Evolutionary conservation across 23 tunicate genomes (phyloP), one percentile per base, ranked within the genome.

Genomic region (Phallusia fumigata): DNA sequence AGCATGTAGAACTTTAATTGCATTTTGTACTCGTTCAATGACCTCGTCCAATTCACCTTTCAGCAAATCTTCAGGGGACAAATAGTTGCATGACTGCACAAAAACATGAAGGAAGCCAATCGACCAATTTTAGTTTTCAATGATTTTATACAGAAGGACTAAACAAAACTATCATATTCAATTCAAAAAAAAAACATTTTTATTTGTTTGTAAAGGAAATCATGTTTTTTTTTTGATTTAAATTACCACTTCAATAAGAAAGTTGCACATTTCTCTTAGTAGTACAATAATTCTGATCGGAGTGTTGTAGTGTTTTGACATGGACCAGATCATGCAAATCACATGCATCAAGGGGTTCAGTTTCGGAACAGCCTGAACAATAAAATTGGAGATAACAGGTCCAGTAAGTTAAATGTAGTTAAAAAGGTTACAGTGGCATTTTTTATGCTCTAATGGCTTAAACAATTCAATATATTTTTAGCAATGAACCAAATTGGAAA

Each of bases 21-120:
- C 99, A 12, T 45, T 74, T 81, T 65, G 47, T 6, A 95, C 99
- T 84, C 83, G 73, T 24, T 84, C 90, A 33, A 90, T 74, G 21
- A 90, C 79, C 72, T 96, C 99, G 35, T 96, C 99, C 72, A 91
- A 35, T 52, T 96, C 99, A 28, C 96, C 95, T 82, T 91, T 96
- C 75, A 96, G 74, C 19, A 96, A 73, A 40, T 96, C 96, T 73
- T 96, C 99, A 49, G 97, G 97, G 0, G 88, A 82, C 77, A 96
- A 58, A 73, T 80, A 91, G 31, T 80, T 65, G 58, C 88, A 86
- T 35, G 98, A 79, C 96, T 91, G 36, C 65, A 40, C 18, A 69
- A 58, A 21, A 51, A 51, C n/a, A 40, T 40, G 47, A 5, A 40
- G 8, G 10, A 40, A 5, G 8, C 10, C 47, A 40, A 40, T 40